Evolutionary conservation across 2,888 invertebrate species (phyloP), one percentile per base, ranked within the genome.

Genomic region (Megastigmus dorsalis): DNA sequence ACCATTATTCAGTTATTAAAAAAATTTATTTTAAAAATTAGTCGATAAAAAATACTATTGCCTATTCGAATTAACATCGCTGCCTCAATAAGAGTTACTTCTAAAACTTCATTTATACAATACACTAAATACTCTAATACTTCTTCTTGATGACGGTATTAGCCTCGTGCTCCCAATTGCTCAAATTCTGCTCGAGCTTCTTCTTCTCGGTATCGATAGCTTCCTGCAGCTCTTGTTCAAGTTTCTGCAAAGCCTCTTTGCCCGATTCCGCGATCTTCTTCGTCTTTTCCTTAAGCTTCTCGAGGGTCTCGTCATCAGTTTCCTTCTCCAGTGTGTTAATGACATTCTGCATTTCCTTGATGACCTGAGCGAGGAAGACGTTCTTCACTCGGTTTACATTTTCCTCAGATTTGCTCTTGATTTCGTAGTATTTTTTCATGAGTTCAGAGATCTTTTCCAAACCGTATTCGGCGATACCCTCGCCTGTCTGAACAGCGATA

Each of bases 201-300:
- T 23, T 5, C n/a, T 57, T 45, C 13, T 68, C 38, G 7, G 59
- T 38, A 2, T 68, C 18, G 38, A 68, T 59, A n/a, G 68, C 68
- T 28, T 68, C 50, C 7, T 68, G 20, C 26, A 68, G 18, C 10
- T 59, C 18, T 3, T 59, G 5, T n/a, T 68, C 15, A 2, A 68
- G 38, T 9, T 50, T 59, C 7, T 59, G 15, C 18, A 68, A 20
- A n/a, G 68, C 23, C 4, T 68, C 38, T 3, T 50, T 59, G 20
- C 57, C 13, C 1, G 36, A 50, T 3, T 59, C 15, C 3, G 50
- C 50, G 38, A 68, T 26, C 4, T 36, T 20, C 5, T 59, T 13
- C 1, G 26, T 28, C 28, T 57, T 59, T 10, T 38, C 26, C 20
- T 68, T 43, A 1, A 68, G n/a, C 6, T 59, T 28, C 13, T 68